Evolutionary conservation across 2,113 vertebrate species (phyloP).

Genomic region (Lonchura striata): DNA sequence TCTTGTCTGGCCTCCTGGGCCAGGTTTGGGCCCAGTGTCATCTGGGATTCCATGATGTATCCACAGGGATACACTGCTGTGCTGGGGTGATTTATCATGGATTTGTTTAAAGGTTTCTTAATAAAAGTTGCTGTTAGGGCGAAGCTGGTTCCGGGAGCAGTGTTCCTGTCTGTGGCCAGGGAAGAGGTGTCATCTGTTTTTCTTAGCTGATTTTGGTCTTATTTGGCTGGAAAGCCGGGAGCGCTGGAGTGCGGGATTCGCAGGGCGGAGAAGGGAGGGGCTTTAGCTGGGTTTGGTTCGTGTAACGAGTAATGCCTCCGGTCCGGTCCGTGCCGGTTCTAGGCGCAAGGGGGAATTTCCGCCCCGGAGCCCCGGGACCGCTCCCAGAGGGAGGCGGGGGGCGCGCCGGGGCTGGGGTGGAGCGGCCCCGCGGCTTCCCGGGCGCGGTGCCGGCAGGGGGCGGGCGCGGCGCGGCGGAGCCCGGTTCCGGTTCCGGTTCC

Average conservation of each 20-base stretch:
- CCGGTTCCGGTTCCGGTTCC: not conserved
- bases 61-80: accelerated
- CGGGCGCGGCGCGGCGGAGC: not conserved
- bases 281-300: not conserved
- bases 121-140: not conserved
- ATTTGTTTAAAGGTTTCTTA: not conserved
- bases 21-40: not conserved
- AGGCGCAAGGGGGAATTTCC: not conserved
- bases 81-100: accelerated
- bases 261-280: not conserved
- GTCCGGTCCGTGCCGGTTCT: not conserved
- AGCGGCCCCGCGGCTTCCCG: too few relatives aligned
- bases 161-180: not conserved
- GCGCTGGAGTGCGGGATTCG: not conserved
- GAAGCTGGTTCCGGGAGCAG: accelerated
- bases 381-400: accelerated
- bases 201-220: not conserved
- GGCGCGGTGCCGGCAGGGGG: not conserved
- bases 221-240: not conserved
- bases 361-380: not conserved
- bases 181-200: not conserved
- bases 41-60: accelerated
- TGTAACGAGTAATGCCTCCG: accelerated
- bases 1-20: accelerated
- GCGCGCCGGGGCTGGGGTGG: accelerated